Conservation (phyloP, 2,113 vertebrate genomes). For the Mugil cephalus region DNA sequence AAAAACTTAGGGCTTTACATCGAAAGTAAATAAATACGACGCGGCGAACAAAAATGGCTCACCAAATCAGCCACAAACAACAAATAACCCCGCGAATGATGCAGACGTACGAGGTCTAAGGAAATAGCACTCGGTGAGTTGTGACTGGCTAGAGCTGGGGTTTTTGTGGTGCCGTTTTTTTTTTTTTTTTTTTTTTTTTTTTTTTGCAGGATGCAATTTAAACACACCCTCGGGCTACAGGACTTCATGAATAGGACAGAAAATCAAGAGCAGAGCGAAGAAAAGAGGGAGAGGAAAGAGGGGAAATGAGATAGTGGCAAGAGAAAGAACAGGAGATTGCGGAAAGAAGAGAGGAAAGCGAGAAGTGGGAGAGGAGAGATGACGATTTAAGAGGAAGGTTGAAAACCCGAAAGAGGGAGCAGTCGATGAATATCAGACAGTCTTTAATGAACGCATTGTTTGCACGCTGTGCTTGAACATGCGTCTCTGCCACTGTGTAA, state of each 20-base stretch:
- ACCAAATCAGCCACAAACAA: conserved; percentile 42
- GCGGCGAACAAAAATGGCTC: conserved; percentile 49
- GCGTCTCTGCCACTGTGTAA: conserved; percentile 29
- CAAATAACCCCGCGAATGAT: conserved; percentile 56
- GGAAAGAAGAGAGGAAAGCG: conserved; percentile 6
- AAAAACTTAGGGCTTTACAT: conserved; percentile 36
- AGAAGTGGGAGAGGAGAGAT: conserved; percentile 23
- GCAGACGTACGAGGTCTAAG: conserved; percentile 68
- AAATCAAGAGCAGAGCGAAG: conserved; percentile 77
- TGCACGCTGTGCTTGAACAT: conserved; percentile 25
- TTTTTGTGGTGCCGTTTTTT: conserved; percentile 75
- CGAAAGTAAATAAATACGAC: conserved; percentile 50
- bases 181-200: conserved; percentile 57
- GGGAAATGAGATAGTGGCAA: conserved; percentile 75
- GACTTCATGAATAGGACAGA: conserved; percentile 83
- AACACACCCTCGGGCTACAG: conserved; percentile 81
- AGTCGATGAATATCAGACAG: conserved; percentile 57
- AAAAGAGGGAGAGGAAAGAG: conserved; percentile 70
- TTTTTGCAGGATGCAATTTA: conserved; percentile 83
- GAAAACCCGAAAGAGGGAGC: conserved; percentile 24
- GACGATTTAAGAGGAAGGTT: conserved; percentile 49
- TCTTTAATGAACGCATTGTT: conserved; percentile 31
- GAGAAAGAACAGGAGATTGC: conserved; percentile 60
- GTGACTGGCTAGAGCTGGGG: conserved; percentile 74
- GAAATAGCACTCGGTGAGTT: conserved; percentile 74